Conservation (phyloP, 2,113 vertebrate genomes). For the Seriola dumerili region DNA sequence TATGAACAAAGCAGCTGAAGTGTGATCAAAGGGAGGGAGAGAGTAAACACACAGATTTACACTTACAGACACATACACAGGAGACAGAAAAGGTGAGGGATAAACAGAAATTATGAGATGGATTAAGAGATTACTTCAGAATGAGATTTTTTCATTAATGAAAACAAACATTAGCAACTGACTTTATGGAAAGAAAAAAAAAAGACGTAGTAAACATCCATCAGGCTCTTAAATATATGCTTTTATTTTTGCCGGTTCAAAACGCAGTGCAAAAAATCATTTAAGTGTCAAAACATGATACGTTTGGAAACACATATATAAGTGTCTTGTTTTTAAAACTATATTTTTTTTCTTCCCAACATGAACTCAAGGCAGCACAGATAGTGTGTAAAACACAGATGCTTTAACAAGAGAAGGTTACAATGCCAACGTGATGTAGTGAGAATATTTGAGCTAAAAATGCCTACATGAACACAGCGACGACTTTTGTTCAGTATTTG, state of each 20-base stretch:
- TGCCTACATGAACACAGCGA: neutral
- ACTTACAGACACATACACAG: constrained; percentile 13
- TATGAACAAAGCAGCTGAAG: constrained; percentile 56
- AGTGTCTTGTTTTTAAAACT: too few relatives aligned
- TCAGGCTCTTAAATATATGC: neutral
- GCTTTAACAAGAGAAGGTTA: neutral
- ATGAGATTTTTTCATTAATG: constrained; percentile 42
- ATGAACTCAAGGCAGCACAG: neutral
- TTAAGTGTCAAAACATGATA: constrained; percentile 49
- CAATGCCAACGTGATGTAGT: neutral
- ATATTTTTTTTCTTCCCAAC: neutral
- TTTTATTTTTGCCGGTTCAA: constrained; percentile 8
- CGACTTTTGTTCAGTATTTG: neutral
- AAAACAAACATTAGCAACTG: constrained; percentile 41
- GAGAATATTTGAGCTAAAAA: neutral
- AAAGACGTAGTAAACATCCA: constrained; percentile 9
- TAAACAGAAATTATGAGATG: constrained; percentile 57
- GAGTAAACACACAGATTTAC: constrained; percentile 17
- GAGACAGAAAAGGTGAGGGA: constrained; percentile 54
- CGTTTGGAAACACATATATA: constrained; percentile 44
- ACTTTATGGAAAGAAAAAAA: neutral
- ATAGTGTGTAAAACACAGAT: neutral
- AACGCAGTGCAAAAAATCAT: constrained; percentile 16
- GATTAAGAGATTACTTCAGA: constrained; percentile 62
- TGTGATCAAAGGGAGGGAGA: constrained; percentile 49